Evolutionary conservation across 2,888 invertebrate genomes (phyloP), one percentile per base, ranked within the genome.

Genomic region (Xylota segnis): DNA sequence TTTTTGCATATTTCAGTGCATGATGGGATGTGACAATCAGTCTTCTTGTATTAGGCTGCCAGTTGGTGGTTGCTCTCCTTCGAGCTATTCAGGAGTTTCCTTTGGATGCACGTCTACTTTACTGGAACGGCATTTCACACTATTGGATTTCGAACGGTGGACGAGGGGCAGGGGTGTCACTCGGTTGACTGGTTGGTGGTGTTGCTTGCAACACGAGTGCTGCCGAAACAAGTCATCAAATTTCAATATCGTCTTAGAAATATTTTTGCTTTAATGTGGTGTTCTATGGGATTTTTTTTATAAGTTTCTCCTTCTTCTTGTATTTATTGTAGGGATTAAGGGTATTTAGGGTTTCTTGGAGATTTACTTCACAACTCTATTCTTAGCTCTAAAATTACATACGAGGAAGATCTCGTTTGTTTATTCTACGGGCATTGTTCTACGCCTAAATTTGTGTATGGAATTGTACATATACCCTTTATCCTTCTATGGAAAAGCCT

Each of bases 11-110:
- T 78, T 87, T 83, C 83, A 87, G 59, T 74, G 83, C 87, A 74
- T 83, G 82, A 83, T 87, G 87, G 83, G 83, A 87, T 87, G 87
- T 87, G 87, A 87, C 87, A 87, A 74, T 87, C 76, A 82, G 81
- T 86, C 81, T 76, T 86, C 34, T 76, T 82, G 86, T 81, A 82
- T 86, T 75, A 79, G 79, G 40, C 52, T 61, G 52, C 58, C 74
- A 71, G 79, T 75, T 74, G 74, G 63, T 84, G 52, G 43, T 56
- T 58, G 47, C 7, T 56, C 29, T 59, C 32, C 50, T 50, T 58
- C 71, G 29, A 12, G 37, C 12, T 71, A 61, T 54, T 50, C 29
- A 47, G 54, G 61, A 50, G 77, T 34, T 65, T 63, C 68, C 61
- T 56, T 52, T 65, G 16, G 61, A 63, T 71, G 70, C 79, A 79